Conservation (phyloP, 2,888 invertebrate species). For the Hypsopygia costalis region DNA sequence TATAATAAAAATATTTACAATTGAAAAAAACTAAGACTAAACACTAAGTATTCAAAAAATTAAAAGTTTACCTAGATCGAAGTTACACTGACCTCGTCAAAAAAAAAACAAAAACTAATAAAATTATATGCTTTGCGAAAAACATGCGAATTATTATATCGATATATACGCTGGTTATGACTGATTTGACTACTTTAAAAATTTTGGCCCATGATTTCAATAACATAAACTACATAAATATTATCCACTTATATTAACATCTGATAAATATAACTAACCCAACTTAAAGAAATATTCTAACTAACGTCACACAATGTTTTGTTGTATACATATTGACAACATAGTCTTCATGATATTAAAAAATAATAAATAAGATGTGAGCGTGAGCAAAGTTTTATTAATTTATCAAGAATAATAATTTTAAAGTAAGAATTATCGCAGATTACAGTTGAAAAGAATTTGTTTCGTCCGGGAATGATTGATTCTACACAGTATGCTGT, state of each 20-base stretch:
- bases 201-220: slow-evolving; percentile 74
- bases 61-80: slow-evolving; percentile 15
- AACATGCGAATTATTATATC: slow-evolving; percentile 12
- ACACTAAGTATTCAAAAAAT: slow-evolving; percentile 25
- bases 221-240: slow-evolving; percentile 39
- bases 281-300: slow-evolving; percentile 27
- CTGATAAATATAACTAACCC: slow-evolving; percentile 9
- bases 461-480: slow-evolving; percentile 45
- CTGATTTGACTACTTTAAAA: slow-evolving; percentile 67
- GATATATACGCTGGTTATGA: slow-evolving; percentile 43
- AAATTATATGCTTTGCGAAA: not conserved
- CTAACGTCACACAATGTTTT: slow-evolving; percentile 34
- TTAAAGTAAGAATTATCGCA: slow-evolving; percentile 12
- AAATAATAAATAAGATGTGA: slow-evolving; percentile 54
- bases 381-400: slow-evolving; percentile 66
- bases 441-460: slow-evolving; percentile 16
- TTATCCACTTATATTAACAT: slow-evolving; percentile 32
- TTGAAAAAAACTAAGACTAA: slow-evolving; percentile 20
- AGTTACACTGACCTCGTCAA: slow-evolving; percentile 10
- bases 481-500: no score
- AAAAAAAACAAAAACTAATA: slow-evolving; percentile 11
- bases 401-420: slow-evolving; percentile 36
- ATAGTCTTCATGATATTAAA: slow-evolving; percentile 46
- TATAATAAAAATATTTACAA: slow-evolving; percentile 27
- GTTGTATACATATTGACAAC: slow-evolving; percentile 33